Evolutionary conservation across 2,888 invertebrate species (phyloP).

Genomic region (Tetragonisca angustula): DNA sequence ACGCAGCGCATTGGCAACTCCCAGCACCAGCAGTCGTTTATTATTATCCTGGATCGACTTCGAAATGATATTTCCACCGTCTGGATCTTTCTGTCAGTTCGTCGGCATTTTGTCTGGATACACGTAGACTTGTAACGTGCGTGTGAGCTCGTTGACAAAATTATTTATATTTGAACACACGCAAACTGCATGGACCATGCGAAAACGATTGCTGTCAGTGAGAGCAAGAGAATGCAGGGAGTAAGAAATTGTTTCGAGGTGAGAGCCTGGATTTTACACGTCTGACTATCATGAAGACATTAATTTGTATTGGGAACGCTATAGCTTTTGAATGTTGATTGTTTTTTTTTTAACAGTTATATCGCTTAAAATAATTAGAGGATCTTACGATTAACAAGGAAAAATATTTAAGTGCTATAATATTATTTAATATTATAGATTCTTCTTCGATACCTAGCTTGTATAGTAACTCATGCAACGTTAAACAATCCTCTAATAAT

Average conservation of each 20-base stretch:
- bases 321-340: background rate
- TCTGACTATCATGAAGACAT: background rate
- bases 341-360: background rate
- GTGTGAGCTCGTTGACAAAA: constrained; percentile 13
- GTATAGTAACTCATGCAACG: background rate
- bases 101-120: constrained; percentile 27
- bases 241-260: constrained; percentile 9
- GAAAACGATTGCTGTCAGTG: constrained; percentile 20
- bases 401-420: background rate
- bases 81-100: constrained; percentile 52
- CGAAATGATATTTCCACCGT: constrained; percentile 72
- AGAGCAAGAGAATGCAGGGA: background rate
- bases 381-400: background rate
- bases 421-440: constrained; percentile 4
- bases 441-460: background rate
- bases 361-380: constrained; percentile 6
- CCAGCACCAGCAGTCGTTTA: constrained; percentile 95
- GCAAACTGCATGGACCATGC: constrained; percentile 1
- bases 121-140: constrained; percentile 7
- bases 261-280: constrained; percentile 3
- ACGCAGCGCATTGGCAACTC: constrained; percentile 95
- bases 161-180: constrained; percentile 35
- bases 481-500: constrained; percentile 17
- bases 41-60: constrained; percentile 89
- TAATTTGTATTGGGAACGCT: constrained; percentile 8